Evolutionary conservation across 2,113 vertebrate genomes (phyloP), one percentile per base, ranked within the genome.

Genomic region (Galbula dea): DNA sequence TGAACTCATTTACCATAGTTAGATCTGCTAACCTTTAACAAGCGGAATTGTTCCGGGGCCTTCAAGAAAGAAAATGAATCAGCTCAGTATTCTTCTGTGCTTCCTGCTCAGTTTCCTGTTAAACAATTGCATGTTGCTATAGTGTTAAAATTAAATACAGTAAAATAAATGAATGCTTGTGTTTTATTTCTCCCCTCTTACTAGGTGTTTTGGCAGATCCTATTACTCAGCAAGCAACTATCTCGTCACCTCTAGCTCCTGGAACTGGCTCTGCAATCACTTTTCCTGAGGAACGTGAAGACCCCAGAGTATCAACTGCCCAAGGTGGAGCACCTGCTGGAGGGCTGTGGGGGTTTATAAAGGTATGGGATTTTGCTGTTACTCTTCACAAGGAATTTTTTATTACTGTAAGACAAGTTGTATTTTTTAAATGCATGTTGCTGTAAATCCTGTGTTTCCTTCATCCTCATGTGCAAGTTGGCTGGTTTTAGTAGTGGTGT

Each of bases 311-410:
- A 41, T 86, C 39, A 51, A 18, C 93, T 43, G 65, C 92, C 88
- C 71, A 85, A 23, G 88, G 94, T 46, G 94, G 83, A 93, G 74
- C 73, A 26, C 86, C 97, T 58, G 96, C 97, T 46, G 98, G 98
- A 72, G 99, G 99, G 32, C 96, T 99, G 46, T 99, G 99, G 99
- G 98, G 98, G 3, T 99, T 99, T 89, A 98, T 99, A 95, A 99
- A 99, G 98, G 99, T 99, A 89, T 82, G 32, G 9, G 2, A 9
- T 27, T 73, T 85, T 71, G 9, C 89, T 41, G 27, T 82, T 30
- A 16, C 15, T 4, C 4, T 62, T 59, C 16, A 23, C 1, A 7
- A 69, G 24, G 12, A 61, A 23, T 21, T 86, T 2, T 1, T 66
- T 84, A 48, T 49, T 61, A 32, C n/a, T 80, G 12, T 27, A 73